These are phyloP conservation scores for Myiagra hebetior DNA, from an alignment of 2,113 vertebrate genomes.

Conservation along the genomic window DNA sequence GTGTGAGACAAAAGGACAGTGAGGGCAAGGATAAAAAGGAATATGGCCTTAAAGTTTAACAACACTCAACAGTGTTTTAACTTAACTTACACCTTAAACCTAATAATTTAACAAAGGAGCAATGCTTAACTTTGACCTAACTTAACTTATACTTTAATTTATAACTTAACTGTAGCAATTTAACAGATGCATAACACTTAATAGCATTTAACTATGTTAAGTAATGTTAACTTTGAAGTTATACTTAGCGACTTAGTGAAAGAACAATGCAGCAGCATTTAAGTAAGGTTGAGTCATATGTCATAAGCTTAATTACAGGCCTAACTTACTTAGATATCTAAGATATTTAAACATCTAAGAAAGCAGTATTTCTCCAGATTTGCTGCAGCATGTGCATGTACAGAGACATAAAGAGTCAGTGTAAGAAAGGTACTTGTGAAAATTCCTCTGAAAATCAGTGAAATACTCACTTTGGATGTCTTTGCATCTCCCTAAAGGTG, in stretches of 20 bases:
- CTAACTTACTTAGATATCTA: background rate
- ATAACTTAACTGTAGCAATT: background rate
- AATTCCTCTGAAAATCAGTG: background rate
- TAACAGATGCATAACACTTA: background rate
- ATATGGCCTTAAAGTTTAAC: background rate
- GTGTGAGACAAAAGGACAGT: background rate
- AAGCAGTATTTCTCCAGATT: background rate
- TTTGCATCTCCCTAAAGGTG: accelerated
- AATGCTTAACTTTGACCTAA: background rate
- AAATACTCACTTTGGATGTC: background rate
- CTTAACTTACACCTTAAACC: background rate
- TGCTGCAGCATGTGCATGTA: background rate
- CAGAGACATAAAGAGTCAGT: background rate
- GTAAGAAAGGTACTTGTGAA: background rate
- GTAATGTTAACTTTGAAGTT: background rate
- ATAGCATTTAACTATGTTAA: background rate
- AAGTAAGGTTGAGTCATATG: background rate
- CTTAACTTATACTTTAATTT: background rate
- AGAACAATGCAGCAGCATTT: background rate
- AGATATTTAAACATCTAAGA: background rate
- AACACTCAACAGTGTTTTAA: background rate
- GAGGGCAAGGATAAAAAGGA: background rate
- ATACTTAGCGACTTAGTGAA: background rate
- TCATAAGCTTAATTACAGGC: no score
- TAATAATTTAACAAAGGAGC: background rate